Base-by-base conservation (phyloP, 1,140 invertebrate species). In the Drosophila trapezifrons region DNA sequence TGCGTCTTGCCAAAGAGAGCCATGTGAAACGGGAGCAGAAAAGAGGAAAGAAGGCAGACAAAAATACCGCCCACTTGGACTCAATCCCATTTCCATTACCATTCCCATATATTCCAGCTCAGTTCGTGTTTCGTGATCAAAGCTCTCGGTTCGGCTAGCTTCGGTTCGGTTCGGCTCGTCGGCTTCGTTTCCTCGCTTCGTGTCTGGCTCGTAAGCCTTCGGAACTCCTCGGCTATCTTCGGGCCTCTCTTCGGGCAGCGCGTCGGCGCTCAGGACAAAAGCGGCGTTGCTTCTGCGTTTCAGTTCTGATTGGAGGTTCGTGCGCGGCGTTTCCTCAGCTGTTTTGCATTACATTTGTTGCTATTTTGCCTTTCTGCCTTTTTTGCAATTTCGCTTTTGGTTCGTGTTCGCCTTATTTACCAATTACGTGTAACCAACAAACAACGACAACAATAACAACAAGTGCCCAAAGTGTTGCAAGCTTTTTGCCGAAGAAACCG, bases 291-390 rank as follows among this genome's bases (percentile, higher is more conserved):
- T 65, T 79, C 76, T 71, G 84, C 80, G 84, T 80, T 89, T 89
- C 84, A 89, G 85, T 89, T 89, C 84, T 89, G 84, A 89, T 89
- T 89, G 84, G 84, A 89, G 84, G 66, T 89, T 89, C 85, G 85
- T 89, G 80, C 85, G 85, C 84, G 84, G 80, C 77, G 66, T 90
- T 89, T 79, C 66, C 74, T 75, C 84, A 83, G 76, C 80, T 84
- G 79, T 69, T 83, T 86, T 87, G 72, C 51, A 37, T 54, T 54
- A n/a, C 13, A 37, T 54, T 54, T 54, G 51, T 54, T 54, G 51
- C 32, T 54, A 35, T 54, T 54, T 79, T 83, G 52, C 67, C 63
- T 80, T 76, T 80, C 67, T 76, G 64, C 64, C 64, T 85, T 62
- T 78, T 86, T 80, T 78, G 73, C 45, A 77, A 54, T 73, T 80